Conservation (phyloP, 2,888 invertebrate genomes). For the Chrysolina americana region DNA sequence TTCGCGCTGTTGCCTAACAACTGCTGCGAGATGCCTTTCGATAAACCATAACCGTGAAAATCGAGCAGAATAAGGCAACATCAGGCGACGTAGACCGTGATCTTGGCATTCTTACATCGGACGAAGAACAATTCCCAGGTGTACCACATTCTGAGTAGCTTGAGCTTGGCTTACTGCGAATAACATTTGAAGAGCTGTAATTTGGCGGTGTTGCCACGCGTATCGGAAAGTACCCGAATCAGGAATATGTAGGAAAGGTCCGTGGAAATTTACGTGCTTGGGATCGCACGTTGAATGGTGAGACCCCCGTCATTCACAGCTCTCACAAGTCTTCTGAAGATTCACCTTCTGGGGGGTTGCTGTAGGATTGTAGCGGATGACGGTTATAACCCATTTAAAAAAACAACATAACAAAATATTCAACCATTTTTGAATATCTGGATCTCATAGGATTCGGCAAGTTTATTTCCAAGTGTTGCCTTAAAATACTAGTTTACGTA, state of each 20-base stretch:
- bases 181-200: conserved; percentile 31
- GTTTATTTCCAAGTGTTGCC: no score
- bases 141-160: conserved; percentile 47
- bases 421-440: no score
- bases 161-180: conserved; percentile 38
- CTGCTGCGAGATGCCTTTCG: conserved; percentile 28
- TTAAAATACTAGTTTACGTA: no score
- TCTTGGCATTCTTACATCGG: conserved; percentile 65
- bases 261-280: no score
- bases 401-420: no score
- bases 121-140: conserved; percentile 52
- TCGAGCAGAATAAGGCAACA: conserved; percentile 56
- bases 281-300: no score
- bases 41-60: conserved; percentile 30
- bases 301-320: no score
- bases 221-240: neutral
- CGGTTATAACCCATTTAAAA: no score
- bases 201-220: conserved; percentile 21
- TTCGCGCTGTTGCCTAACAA: conserved; percentile 45
- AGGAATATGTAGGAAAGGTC: neutral
- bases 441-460: no score
- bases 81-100: conserved; percentile 61
- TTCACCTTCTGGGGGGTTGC: no score
- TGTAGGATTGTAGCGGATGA: no score
- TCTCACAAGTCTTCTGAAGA: no score